Conservation (phyloP, 2,113 vertebrate genomes). For the Anoplopoma fimbria region DNA sequence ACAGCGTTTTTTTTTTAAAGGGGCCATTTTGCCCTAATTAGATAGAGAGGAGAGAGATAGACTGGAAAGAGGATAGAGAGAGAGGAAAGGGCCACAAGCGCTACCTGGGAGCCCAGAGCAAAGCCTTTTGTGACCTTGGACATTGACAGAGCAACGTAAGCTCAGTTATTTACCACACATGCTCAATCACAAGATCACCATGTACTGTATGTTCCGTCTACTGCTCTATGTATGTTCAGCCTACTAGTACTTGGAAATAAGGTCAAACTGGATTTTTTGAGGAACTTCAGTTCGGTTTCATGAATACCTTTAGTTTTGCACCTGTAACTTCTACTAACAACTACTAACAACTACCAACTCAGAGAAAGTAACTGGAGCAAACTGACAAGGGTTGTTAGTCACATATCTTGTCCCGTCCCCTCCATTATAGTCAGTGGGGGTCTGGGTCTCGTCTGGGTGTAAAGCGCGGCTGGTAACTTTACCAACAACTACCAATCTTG, state of each 20-base stretch:
- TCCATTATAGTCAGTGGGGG: conserved; percentile 56
- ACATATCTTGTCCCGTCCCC: conserved; percentile 31
- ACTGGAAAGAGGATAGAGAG: too few relatives aligned
- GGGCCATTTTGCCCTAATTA: too few relatives aligned
- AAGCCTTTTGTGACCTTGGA: conserved; percentile 14
- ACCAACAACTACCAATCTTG: too few relatives aligned
- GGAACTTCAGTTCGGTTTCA: neutral
- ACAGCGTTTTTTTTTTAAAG: neutral
- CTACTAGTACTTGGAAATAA: neutral
- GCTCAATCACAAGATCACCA: neutral
- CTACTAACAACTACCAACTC: conserved; percentile 5
- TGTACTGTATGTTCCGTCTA: too few relatives aligned
- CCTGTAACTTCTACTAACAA: neutral
- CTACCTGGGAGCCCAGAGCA: too few relatives aligned
- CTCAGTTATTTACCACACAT: neutral
- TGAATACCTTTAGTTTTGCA: neutral
- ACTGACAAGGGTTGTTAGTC: conserved; percentile 61
- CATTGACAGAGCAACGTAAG: neutral
- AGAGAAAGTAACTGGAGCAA: conserved; percentile 60
- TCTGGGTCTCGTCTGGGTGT: conserved; percentile 74
- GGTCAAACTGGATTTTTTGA: neutral
- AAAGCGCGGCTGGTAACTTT: too few relatives aligned
- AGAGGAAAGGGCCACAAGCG: too few relatives aligned
- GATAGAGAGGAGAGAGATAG: too few relatives aligned
- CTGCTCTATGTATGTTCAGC: too few relatives aligned